Percentiles rank a stretch among this genome's conserved stretches.
phyloP scores from a whole-genome alignment of 30 jellyfish, hydroid and myxozoan genomes.

The Mastigias papua region DNA sequence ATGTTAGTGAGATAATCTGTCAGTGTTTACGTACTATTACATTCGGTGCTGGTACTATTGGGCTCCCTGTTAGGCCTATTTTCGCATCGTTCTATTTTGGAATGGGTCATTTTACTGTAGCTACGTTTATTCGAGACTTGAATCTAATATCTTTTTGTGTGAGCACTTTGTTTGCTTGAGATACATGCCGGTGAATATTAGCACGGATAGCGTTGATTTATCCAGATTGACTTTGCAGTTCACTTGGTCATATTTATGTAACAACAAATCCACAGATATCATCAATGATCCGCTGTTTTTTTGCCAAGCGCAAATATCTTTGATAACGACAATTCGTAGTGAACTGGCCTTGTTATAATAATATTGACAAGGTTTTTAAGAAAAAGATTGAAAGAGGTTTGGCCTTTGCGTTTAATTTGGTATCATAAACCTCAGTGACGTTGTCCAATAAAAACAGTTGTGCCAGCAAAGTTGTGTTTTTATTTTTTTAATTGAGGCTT shows the following conservation, averaged over 20 bases:
- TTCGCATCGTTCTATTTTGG: too few relatives aligned
- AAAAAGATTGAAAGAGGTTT: background rate
- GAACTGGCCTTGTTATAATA: background rate
- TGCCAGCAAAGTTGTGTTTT: background rate
- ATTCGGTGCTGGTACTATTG: too few relatives aligned
- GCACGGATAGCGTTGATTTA: too few relatives aligned
- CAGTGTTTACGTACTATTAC: too few relatives aligned
- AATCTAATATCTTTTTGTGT: too few relatives aligned
- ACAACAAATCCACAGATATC: background rate
- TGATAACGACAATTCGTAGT: background rate
- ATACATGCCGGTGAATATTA: too few relatives aligned
- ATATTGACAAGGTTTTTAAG: background rate
- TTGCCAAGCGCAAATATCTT: background rate
- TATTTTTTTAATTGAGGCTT: background rate
- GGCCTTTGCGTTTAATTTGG: background rate
- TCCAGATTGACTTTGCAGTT: background rate
- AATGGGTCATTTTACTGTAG: too few relatives aligned
- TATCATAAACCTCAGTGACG: background rate
- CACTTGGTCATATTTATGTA: background rate
- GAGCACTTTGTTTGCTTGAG: too few relatives aligned
- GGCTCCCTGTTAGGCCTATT: too few relatives aligned
- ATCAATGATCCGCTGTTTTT: background rate
- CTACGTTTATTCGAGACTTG: too few relatives aligned
- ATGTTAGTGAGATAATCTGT: too few relatives aligned
- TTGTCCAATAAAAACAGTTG: background rate